Evolutionary conservation across 2,113 vertebrate species (phyloP).

Genomic region (Phalacrocorax carbo): DNA sequence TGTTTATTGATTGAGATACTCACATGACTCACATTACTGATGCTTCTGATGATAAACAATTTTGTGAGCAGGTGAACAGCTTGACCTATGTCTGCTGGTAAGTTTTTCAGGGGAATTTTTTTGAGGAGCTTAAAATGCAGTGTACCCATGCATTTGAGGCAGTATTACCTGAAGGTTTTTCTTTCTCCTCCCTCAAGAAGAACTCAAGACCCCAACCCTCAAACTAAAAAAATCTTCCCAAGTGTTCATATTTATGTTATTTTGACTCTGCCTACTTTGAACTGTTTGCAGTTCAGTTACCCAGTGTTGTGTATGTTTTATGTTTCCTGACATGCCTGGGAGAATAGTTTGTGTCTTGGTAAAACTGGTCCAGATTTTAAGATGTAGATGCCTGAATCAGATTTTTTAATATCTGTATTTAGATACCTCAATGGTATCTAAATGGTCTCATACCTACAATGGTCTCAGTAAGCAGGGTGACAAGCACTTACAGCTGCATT

Average conservation of each 20-base stretch:
- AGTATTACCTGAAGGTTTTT: background rate
- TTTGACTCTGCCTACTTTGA: background rate
- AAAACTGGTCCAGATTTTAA: background rate
- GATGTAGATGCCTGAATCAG: background rate
- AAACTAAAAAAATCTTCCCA: background rate
- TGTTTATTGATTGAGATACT: background rate
- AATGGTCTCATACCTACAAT: background rate
- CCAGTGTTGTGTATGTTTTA: background rate
- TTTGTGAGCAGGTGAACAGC: background rate
- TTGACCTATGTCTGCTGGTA: background rate
- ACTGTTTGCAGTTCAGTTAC: background rate
- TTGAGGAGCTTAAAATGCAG: background rate
- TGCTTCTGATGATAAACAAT: background rate
- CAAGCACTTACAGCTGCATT: background rate
- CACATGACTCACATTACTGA: background rate
- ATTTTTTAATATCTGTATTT: background rate
- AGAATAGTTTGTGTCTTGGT: background rate
- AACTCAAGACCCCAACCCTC: background rate
- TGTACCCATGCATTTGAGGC: background rate
- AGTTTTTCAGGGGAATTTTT: background rate
- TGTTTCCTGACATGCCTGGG: background rate
- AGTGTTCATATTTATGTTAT: fast-evolving
- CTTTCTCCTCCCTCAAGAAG: background rate
- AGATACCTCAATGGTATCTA: background rate
- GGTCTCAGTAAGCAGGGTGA: background rate